A percentile compares a stretch with the other conserved stretches of the same genome.
Conservation (phyloP, 2,113 vertebrate species). For the Cryptoleucopteryx plumbea region DNA sequence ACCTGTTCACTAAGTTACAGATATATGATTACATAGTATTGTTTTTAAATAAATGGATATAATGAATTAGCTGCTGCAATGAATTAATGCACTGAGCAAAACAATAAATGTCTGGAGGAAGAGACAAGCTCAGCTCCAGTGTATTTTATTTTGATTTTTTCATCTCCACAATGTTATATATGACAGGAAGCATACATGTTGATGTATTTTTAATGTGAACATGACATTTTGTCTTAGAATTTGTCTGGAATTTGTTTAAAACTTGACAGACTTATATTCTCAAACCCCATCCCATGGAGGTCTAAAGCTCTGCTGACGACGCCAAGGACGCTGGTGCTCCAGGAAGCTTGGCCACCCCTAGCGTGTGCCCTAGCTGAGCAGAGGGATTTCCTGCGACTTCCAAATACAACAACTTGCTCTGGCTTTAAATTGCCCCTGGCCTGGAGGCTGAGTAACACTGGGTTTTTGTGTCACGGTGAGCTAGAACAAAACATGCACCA, state of each 20-base stretch:
- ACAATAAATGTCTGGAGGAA: background rate
- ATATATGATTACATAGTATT: background rate
- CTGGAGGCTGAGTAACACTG: background rate
- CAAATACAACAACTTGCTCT: background rate
- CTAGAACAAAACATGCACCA: background rate
- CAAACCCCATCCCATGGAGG: background rate
- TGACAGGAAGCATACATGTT: background rate
- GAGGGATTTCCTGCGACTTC: background rate
- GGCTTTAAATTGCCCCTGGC: background rate
- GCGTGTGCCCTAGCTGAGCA: background rate
- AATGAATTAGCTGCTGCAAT: background rate
- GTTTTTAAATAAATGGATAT: background rate
- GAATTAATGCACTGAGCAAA: background rate
- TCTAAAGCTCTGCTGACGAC: background rate
- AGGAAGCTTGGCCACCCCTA: background rate
- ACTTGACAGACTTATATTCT: background rate
- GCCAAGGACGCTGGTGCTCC: background rate
- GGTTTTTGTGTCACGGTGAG: accelerated
- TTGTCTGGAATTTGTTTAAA: background rate
- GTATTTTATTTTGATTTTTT: background rate
- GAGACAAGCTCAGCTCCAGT: background rate
- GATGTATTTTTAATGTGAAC: background rate
- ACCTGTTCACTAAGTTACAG: background rate
- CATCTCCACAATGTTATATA: background rate
- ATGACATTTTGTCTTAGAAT: background rate